Conservation (phyloP, 2,888 invertebrate species). For the Platycnemis pennipes region DNA sequence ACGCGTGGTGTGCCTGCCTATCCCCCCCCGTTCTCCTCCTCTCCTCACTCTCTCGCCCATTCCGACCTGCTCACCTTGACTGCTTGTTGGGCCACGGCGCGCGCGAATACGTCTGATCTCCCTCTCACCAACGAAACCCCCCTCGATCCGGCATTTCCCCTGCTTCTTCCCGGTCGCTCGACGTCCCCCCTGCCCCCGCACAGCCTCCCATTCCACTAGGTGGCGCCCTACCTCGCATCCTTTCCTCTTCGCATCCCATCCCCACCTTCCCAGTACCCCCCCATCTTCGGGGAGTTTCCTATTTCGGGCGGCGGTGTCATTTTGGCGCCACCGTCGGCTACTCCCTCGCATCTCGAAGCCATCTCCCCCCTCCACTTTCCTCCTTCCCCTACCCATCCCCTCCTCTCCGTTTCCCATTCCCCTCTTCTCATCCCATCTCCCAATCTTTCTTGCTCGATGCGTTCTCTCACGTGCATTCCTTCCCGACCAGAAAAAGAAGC, state of each 20-base stretch:
- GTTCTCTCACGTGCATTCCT: constrained; percentile 3
- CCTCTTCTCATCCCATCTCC: neutral
- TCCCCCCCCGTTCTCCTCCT: neutral
- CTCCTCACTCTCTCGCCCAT: neutral
- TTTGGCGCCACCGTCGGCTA: constrained; percentile 16
- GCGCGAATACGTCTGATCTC: constrained; percentile 9
- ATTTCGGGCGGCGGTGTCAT: constrained; percentile 14
- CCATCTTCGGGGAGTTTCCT: neutral
- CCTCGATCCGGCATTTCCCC: neutral
- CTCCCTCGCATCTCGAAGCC: too few relatives aligned
- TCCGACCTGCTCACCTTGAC: constrained; percentile 63
- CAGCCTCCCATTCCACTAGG: neutral
- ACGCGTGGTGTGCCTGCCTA: constrained; percentile 1
- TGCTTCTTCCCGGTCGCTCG: neutral
- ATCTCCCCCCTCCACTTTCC: neutral
- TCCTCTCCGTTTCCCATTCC: neutral
- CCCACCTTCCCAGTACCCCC: neutral
- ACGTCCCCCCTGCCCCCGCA: neutral
- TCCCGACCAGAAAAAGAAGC: constrained; percentile 24
- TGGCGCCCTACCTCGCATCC: neutral
- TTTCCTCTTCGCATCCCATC: neutral
- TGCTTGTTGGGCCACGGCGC: constrained; percentile 20
- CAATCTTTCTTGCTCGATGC: constrained; percentile 15
- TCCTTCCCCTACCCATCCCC: neutral
- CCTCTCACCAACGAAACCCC: neutral